These are phyloP conservation scores for Drosophila monieri DNA, from an alignment of 2,888 invertebrate genomes.

Conservation along the genomic window DNA sequence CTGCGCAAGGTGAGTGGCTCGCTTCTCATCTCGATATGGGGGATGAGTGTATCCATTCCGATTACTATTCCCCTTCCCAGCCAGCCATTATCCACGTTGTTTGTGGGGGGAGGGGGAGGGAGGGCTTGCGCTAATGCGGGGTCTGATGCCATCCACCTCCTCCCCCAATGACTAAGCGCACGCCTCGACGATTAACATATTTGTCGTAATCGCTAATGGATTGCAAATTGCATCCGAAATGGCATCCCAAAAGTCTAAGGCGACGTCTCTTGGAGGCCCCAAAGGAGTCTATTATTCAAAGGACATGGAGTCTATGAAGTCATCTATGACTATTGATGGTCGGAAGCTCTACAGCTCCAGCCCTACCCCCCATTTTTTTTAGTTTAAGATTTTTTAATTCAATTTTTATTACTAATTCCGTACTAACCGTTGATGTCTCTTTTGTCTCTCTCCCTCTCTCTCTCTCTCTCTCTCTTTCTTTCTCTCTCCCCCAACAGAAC, in stretches of 20 bases:
- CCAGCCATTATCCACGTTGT: slow-evolving; percentile 3
- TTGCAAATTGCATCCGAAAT: slow-evolving; percentile 19
- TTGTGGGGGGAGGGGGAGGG: too few relatives aligned
- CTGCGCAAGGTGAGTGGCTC: slow-evolving; percentile 80
- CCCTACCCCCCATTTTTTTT: too few relatives aligned
- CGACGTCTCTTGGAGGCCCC: neutral
- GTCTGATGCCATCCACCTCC: slow-evolving; percentile 22
- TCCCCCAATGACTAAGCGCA: slow-evolving; percentile 30
- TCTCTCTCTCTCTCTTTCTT: slow-evolving; percentile 24
- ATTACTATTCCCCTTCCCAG: neutral
- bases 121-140: neutral
- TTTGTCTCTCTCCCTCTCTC: slow-evolving; percentile 38
- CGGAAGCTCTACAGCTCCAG: too few relatives aligned
- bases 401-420: slow-evolving; percentile 24
- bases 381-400: slow-evolving; percentile 18
- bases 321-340: too few relatives aligned
- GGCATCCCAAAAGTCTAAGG: neutral
- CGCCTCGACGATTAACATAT: slow-evolving; percentile 21
- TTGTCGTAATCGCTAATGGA: slow-evolving; percentile 33
- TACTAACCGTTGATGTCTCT: slow-evolving; percentile 40
- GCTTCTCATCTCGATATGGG: slow-evolving; percentile 6
- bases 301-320: too few relatives aligned
- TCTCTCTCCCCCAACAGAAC: slow-evolving; percentile 77
- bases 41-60: neutral
- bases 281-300: too few relatives aligned